These are phyloP conservation scores for Bombus fervidus DNA, from an alignment of 1,140 invertebrate species.

Conservation along the genomic window DNA sequence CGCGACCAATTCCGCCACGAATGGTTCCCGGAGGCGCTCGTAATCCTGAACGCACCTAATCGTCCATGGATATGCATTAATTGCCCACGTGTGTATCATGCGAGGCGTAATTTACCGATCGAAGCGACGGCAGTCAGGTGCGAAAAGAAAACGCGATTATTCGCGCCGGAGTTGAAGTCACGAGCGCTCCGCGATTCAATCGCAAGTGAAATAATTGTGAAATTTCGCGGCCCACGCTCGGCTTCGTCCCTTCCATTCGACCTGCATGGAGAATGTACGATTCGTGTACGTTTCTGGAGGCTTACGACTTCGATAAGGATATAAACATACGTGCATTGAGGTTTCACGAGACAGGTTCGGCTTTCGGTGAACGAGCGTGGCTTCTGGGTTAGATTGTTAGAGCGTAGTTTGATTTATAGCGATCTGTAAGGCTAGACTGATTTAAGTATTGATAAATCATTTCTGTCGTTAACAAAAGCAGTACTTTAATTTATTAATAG, in stretches of 20 bases:
- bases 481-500: background rate
- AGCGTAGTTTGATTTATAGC: background rate
- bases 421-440: background rate
- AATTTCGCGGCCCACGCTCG: constrained; percentile 57
- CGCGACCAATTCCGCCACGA: constrained; percentile 29
- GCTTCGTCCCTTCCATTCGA: background rate
- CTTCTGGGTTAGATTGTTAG: background rate
- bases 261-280: background rate
- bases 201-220: constrained; percentile 58
- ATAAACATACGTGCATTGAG: background rate
- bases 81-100: constrained; percentile 61
- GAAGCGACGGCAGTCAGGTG: constrained; percentile 38
- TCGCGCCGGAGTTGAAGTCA: constrained; percentile 10
- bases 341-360: background rate
- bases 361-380: background rate
- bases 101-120: constrained; percentile 67
- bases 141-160: constrained; percentile 52
- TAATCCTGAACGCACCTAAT: constrained; percentile 63
- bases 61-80: constrained; percentile 64
- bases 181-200: constrained; percentile 31
- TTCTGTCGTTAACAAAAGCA: too few relatives aligned
- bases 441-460: background rate
- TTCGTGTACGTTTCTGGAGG: constrained; percentile 1
- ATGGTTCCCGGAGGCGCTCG: constrained; percentile 51
- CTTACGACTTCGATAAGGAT: background rate